phyloP scores from a whole-genome alignment of 2,888 invertebrate species.

The Aricia artaxerxes region DNA sequence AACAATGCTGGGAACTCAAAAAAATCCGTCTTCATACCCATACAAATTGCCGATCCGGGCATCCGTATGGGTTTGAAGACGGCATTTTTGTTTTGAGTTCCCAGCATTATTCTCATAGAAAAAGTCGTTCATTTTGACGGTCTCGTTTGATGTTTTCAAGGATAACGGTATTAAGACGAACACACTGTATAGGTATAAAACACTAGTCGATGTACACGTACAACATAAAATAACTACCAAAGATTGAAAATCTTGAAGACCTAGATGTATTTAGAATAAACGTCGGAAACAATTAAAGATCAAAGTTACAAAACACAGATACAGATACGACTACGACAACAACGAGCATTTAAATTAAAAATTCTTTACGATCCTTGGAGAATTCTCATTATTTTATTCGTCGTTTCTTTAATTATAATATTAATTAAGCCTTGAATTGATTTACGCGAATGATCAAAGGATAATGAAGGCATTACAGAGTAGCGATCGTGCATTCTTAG shows the following conservation, averaged over 20 bases:
- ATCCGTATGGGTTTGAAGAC: no score
- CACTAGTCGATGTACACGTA: neutral
- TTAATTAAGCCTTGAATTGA: neutral
- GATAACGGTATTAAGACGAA: no score
- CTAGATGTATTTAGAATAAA: neutral
- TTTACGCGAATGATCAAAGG: neutral
- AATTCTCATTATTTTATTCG: neutral
- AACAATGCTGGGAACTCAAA: no score
- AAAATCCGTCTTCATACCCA: no score
- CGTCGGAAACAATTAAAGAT: constrained; percentile 11
- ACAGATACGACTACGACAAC: neutral
- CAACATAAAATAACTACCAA: neutral
- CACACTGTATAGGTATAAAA: no score
- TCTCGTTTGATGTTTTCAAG: no score
- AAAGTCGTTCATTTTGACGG: no score
- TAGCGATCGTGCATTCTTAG: no score
- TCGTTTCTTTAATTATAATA: neutral
- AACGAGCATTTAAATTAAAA: neutral
- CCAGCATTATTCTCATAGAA: no score
- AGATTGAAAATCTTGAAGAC: neutral
- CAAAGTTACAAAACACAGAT: neutral
- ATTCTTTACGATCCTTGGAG: neutral
- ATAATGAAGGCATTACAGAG: no score
- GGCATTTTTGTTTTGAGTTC: no score
- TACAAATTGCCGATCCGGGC: no score